These are phyloP conservation scores for Tadarida brasiliensis DNA, from an alignment of 2,797 vertebrate species.

Conservation along the genomic window DNA sequence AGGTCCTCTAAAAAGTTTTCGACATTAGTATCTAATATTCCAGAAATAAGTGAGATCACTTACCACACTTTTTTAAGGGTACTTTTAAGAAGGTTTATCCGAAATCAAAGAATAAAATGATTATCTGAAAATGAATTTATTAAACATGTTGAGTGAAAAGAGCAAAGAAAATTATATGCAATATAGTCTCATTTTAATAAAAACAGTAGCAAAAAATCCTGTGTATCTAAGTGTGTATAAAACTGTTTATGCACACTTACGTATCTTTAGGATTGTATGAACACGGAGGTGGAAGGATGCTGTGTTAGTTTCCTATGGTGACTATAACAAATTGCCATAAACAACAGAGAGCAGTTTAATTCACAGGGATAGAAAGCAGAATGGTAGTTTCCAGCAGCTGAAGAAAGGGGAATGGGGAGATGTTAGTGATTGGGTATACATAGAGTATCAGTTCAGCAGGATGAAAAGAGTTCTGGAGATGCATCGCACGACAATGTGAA, in stretches of 20 bases:
- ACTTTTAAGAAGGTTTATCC: constrained; percentile 13
- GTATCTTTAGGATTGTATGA: not conserved
- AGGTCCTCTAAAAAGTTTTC: not conserved
- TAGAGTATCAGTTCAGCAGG: not conserved
- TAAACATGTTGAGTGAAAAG: not conserved
- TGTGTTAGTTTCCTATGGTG: not conserved
- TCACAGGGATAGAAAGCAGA: not conserved
- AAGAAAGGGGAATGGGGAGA: not conserved
- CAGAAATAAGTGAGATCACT: no score
- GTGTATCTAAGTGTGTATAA: not conserved
- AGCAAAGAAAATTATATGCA: not conserved
- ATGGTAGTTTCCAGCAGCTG: not conserved
- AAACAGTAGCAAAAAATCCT: constrained; percentile 7
- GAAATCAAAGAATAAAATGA: constrained; percentile 25
- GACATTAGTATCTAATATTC: not conserved
- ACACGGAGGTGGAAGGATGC: not conserved
- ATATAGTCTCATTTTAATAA: not conserved
- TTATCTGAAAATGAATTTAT: constrained; percentile 12
- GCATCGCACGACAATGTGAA: not conserved
- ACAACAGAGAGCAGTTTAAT: constrained; percentile 1
- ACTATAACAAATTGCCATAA: not conserved
- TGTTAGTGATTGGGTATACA: not conserved
- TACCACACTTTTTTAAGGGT: no score
- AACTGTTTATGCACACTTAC: not conserved
- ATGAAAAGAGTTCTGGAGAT: not conserved